A percentile compares a stretch with the other conserved stretches of the same genome.
Conservation (phyloP, 2,888 invertebrate species). For the Kryphioiulus occultus region DNA sequence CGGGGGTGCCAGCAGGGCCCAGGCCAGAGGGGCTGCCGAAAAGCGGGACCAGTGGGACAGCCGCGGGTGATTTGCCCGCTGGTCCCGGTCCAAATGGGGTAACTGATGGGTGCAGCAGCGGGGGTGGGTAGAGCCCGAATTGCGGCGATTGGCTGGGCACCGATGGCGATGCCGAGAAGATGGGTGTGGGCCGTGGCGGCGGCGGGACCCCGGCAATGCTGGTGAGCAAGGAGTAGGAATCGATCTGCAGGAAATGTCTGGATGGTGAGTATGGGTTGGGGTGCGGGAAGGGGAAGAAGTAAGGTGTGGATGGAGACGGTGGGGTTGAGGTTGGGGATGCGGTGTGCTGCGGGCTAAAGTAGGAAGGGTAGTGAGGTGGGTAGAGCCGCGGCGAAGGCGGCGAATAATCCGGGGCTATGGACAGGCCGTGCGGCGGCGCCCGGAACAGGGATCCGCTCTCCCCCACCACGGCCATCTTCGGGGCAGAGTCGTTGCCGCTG, state of each 20-base stretch:
- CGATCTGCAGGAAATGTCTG: constrained; percentile 44
- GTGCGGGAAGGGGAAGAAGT: constrained; percentile 17
- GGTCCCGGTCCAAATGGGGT: not conserved
- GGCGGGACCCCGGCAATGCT: not conserved
- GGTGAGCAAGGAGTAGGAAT: constrained; percentile 37
- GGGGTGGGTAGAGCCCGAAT: constrained; percentile 27
- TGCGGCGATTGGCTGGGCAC: not conserved
- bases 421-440: not conserved
- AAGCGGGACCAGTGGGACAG: not conserved
- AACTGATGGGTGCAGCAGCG: not conserved
- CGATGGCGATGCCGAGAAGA: constrained; percentile 42
- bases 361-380: constrained; percentile 33
- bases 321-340: not conserved
- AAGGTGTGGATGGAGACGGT: not conserved
- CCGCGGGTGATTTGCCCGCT: not conserved
- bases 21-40: constrained; percentile 4
- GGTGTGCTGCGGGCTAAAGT: not conserved
- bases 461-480: not conserved
- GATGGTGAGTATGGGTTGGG: too few relatives aligned
- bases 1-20: not conserved
- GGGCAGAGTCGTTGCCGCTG: constrained; percentile 5
- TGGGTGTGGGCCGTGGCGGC: constrained; percentile 4
- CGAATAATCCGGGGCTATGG: constrained; percentile 9
- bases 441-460: not conserved
- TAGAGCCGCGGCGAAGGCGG: constrained; percentile 41